Evolutionary conservation across 2,113 vertebrate genomes (phyloP).

Genomic region (Hippopotamus amphibius): DNA sequence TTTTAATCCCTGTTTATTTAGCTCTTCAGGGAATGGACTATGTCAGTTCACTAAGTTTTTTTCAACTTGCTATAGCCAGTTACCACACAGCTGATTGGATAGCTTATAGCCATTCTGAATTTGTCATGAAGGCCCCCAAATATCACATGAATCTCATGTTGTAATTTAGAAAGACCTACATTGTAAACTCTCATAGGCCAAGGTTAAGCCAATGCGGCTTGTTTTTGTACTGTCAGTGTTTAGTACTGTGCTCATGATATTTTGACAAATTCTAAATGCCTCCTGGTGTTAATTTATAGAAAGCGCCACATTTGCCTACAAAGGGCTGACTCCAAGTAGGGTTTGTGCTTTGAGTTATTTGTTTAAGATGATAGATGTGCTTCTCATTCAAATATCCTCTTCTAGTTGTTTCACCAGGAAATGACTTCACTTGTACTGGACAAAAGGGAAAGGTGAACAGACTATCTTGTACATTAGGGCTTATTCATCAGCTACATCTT

Average conservation of each 20-base stretch:
- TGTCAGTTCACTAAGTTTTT: conserved; percentile 15
- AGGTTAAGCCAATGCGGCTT: not conserved
- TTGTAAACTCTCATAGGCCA: not conserved
- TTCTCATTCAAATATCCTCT: not conserved
- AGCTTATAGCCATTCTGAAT: not conserved
- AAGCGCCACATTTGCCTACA: not conserved
- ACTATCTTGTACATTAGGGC: not conserved
- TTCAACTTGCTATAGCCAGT: not conserved
- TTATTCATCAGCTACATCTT: not conserved
- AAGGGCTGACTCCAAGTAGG: not conserved
- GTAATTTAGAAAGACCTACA: not conserved
- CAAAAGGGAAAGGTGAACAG: not conserved
- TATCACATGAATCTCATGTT: not conserved
- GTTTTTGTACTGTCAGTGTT: not conserved
- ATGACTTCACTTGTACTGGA: not conserved
- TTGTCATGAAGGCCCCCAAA: not conserved
- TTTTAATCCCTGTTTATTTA: conserved; percentile 66
- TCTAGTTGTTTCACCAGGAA: not conserved
- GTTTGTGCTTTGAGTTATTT: not conserved
- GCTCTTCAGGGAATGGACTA: conserved; percentile 11
- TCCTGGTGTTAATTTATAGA: not conserved
- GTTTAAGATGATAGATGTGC: not conserved
- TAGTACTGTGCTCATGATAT: not conserved
- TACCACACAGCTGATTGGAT: not conserved
- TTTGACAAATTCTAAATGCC: not conserved